phyloP scores from a whole-genome alignment of 2,797 vertebrate genomes.

The Myoxocephalus aenaeus region DNA sequence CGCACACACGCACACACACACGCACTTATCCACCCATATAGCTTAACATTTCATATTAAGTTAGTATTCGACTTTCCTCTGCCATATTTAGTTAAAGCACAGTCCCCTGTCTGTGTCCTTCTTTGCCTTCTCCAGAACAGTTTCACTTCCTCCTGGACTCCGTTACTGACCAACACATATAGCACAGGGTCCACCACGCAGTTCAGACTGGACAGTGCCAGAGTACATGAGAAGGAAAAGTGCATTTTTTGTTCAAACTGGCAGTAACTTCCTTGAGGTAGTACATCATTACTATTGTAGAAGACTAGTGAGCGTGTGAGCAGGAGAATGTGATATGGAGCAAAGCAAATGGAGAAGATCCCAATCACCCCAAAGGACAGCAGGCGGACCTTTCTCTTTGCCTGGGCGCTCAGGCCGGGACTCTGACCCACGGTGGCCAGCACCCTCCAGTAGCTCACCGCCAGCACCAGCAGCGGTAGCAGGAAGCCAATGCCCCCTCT shows the following conservation, averaged over 20 bases:
- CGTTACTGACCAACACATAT: slow-evolving; percentile 83
- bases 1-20: not conserved
- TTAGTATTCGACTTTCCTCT: slow-evolving; percentile 11
- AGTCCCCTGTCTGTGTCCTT: slow-evolving; percentile 4
- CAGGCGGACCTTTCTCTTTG: slow-evolving; percentile 82
- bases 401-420: slow-evolving; percentile 69
- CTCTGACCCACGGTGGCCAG: slow-evolving; percentile 81
- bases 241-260: slow-evolving; percentile 74
- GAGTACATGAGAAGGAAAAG: slow-evolving; percentile 75
- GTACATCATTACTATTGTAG: rapidly evolving
- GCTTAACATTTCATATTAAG: slow-evolving; percentile 62
- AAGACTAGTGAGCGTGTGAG: slow-evolving; percentile 77
- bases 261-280: slow-evolving; percentile 59
- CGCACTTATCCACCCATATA: not conserved
- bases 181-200: slow-evolving; percentile 85
- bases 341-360: slow-evolving; percentile 86
- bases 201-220: slow-evolving; percentile 85
- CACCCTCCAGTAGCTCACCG: slow-evolving; percentile 81
- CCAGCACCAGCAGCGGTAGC: slow-evolving; percentile 79
- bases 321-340: slow-evolving; percentile 85
- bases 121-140: slow-evolving; percentile 49
- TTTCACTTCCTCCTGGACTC: slow-evolving; percentile 71
- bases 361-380: slow-evolving; percentile 83
- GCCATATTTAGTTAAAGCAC: slow-evolving; percentile 9
- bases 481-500: slow-evolving; percentile 79